Conservation (phyloP, 2,888 invertebrate species). For the Sminthurinus aureus region DNA sequence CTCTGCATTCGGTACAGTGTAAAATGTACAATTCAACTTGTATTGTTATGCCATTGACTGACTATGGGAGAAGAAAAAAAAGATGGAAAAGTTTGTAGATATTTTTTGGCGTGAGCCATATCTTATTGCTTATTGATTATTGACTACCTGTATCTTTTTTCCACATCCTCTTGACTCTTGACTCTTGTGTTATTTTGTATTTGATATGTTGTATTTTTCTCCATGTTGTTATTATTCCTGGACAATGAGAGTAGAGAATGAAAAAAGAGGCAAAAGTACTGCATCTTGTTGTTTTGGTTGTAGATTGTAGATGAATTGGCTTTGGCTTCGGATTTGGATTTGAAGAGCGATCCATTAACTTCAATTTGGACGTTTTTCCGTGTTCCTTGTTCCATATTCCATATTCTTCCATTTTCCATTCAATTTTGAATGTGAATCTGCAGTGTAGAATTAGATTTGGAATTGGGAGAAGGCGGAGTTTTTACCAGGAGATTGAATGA, state of each 20-base stretch:
- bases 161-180: neutral
- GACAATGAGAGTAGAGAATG: constrained; percentile 10
- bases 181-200: neutral
- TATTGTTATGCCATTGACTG: neutral
- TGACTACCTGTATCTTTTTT: neutral
- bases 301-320: neutral
- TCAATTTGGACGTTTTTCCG: constrained; percentile 21
- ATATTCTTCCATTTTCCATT: neutral
- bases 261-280: constrained; percentile 18
- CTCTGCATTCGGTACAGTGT: no score
- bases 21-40: neutral
- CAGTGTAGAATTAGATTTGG: neutral
- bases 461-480: neutral
- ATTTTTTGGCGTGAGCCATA: constrained; percentile 37
- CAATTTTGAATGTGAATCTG: neutral
- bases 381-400: neutral
- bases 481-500: no score
- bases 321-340: constrained; percentile 30
- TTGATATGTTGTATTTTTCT: neutral
- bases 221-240: neutral
- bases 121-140: constrained; percentile 7
- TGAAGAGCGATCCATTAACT: constrained; percentile 36
- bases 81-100: neutral
- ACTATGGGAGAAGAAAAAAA: no score
- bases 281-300: no score